Conservation (phyloP, 2,113 vertebrate genomes). For the Peromyscus leucopus region DNA sequence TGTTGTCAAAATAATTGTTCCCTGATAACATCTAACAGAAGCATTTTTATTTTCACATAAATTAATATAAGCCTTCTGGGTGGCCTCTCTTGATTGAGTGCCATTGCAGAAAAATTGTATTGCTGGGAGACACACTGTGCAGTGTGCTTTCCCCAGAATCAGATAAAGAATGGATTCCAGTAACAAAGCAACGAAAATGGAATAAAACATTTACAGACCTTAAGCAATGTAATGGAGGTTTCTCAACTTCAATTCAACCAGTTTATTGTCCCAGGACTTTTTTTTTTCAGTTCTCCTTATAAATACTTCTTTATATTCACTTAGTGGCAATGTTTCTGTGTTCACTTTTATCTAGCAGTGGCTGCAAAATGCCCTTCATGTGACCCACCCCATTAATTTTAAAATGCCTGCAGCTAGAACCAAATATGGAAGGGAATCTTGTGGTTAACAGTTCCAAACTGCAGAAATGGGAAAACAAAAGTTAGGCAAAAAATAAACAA, state of each 20-base stretch:
- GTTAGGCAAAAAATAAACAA: neutral
- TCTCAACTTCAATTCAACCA: constrained; percentile 48
- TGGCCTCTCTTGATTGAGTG: neutral
- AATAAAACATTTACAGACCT: neutral
- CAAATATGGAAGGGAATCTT: constrained; percentile 27
- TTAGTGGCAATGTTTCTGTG: constrained; percentile 63
- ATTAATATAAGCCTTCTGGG: neutral
- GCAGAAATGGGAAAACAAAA: neutral
- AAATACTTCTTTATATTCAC: constrained; percentile 59
- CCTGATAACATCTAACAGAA: constrained; percentile 45
- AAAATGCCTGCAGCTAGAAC: constrained; percentile 67
- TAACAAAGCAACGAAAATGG: neutral
- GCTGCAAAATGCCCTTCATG: constrained; percentile 58
- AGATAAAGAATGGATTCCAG: neutral
- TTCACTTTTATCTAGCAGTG: constrained; percentile 61
- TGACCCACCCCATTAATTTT: constrained; percentile 73
- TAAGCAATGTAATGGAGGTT: neutral
- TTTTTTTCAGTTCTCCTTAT: constrained; percentile 2
- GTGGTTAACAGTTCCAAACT: neutral
- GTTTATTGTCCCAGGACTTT: constrained; percentile 47
- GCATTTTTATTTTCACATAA: constrained; percentile 47
- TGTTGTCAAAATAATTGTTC: constrained; percentile 66
- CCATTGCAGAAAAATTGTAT: too few relatives aligned
- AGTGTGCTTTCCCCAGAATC: neutral
- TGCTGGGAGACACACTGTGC: neutral